These are phyloP conservation scores for Pomatorhinus ruficollis DNA, from an alignment of 2,113 vertebrate species.

Conservation along the genomic window DNA sequence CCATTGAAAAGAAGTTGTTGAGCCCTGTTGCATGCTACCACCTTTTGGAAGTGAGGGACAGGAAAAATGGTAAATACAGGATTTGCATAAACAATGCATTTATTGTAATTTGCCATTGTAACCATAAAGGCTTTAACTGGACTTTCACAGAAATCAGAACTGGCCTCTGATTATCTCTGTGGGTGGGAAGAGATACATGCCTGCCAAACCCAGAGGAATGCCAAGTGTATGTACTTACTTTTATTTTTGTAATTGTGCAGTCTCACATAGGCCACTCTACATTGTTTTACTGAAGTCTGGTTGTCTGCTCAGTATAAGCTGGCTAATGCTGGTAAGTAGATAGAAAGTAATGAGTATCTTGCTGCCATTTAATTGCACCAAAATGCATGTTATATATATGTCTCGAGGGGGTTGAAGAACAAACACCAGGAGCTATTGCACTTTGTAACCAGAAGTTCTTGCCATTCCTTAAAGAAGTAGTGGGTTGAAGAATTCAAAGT, in stretches of 20 bases:
- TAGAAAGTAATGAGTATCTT: neutral
- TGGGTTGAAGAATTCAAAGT: neutral
- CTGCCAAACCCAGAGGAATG: neutral
- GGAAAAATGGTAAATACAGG: neutral
- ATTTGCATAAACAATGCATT: neutral
- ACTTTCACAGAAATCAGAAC: neutral
- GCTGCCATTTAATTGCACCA: neutral
- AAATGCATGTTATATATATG: neutral
- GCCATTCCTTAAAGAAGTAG: neutral
- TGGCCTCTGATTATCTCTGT: neutral
- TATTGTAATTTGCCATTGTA: neutral
- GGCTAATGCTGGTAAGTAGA: neutral
- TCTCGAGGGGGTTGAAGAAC: neutral
- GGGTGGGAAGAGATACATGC: neutral
- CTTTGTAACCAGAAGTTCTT: neutral
- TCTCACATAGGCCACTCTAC: neutral
- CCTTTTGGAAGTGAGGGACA: neutral
- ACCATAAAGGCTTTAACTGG: neutral
- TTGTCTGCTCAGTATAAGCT: neutral
- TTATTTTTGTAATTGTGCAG: neutral
- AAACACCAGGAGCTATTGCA: neutral
- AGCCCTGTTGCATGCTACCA: neutral
- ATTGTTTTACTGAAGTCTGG: neutral
- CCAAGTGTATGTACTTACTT: neutral
- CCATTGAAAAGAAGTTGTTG: neutral